Conservation (phyloP, 2,113 vertebrate species). For the Centropus bengalensis region DNA sequence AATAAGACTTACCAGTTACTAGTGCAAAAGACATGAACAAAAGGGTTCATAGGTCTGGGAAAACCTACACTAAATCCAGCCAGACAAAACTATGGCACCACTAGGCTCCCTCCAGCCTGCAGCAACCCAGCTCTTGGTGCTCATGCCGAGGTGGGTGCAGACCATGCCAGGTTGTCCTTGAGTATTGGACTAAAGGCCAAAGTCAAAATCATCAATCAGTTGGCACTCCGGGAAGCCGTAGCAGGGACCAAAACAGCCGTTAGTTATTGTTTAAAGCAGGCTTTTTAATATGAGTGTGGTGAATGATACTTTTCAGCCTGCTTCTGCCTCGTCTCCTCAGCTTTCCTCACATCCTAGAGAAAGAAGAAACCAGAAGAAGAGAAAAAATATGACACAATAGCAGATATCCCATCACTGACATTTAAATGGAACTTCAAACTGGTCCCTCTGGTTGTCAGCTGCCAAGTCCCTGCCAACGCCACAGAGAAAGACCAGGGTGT, state of each 20-base stretch:
- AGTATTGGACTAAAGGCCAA: neutral
- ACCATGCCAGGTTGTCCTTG: neutral
- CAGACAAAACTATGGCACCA: neutral
- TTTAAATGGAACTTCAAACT: neutral
- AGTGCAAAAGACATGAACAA: neutral
- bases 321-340: neutral
- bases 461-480: neutral
- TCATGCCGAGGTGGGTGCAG: fast-evolving
- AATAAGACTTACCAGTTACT: neutral
- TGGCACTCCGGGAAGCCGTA: neutral
- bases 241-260: neutral
- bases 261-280: neutral
- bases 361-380: neutral
- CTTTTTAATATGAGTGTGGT: neutral
- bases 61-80: neutral
- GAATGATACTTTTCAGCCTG: conserved; percentile 24
- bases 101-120: neutral
- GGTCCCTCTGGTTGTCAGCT: neutral
- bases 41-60: neutral
- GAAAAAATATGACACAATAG: neutral
- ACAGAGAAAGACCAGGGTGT: neutral
- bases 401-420: neutral
- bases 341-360: neutral
- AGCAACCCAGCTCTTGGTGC: neutral
- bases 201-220: neutral